These are phyloP conservation scores for Petrosia ficiformis DNA, from an alignment of 37 sponge, comb jelly and placozoan genomes.

Conservation along the genomic window DNA sequence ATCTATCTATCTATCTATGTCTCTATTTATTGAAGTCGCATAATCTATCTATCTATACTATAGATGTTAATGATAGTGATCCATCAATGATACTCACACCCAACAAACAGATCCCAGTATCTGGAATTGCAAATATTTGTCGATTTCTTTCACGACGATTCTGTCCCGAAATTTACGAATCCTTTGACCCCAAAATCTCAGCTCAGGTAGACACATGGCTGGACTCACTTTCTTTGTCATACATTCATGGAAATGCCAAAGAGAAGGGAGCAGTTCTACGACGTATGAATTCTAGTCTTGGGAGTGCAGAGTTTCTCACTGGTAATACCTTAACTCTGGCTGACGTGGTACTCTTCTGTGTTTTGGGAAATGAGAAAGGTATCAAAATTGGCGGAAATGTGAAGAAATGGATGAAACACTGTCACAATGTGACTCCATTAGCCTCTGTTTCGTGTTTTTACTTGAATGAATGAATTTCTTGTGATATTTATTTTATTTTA, in stretches of 20 bases:
- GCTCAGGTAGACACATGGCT: slow-evolving; percentile 69
- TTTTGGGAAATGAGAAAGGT: slow-evolving; percentile 23
- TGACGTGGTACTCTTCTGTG: slow-evolving; percentile 60
- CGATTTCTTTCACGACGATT: slow-evolving; percentile 68
- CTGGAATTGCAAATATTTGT: slow-evolving; percentile 66
- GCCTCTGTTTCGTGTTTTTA: not conserved
- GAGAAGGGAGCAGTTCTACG: slow-evolving; percentile 54
- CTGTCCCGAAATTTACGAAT: slow-evolving; percentile 65
- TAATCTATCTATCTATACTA: too few species aligned
- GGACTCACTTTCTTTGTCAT: slow-evolving; percentile 28
- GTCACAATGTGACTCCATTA: slow-evolving; percentile 9
- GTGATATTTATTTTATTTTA: too few species aligned
- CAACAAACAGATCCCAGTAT: slow-evolving; percentile 62
- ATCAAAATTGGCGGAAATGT: slow-evolving; percentile 53
- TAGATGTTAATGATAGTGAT: too few species aligned
- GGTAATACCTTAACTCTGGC: slow-evolving; percentile 51
- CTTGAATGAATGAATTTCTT: not conserved
- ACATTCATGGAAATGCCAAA: slow-evolving; percentile 43
- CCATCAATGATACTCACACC: slow-evolving; percentile 72
- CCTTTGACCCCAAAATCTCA: not conserved
- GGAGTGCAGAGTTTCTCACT: slow-evolving; percentile 32
- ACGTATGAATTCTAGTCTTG: slow-evolving; percentile 61
- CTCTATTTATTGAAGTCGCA: too few species aligned
- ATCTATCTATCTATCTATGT: too few species aligned
- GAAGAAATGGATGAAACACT: slow-evolving; percentile 60